phyloP scores from a whole-genome alignment of 2,888 invertebrate genomes.

The Torymus aiolomorphi region DNA sequence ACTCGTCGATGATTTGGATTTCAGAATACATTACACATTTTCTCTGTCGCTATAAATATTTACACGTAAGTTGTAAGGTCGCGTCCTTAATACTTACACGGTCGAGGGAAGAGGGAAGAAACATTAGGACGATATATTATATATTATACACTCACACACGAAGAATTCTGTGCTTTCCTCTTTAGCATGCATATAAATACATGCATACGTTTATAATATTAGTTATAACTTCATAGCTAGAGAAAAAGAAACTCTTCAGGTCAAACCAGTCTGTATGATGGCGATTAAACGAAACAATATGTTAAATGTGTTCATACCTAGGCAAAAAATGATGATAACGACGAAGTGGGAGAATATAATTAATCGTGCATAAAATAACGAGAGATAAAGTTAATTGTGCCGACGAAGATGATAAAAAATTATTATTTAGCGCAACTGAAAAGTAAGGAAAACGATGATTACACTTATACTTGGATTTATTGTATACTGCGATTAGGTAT shows the following conservation, averaged over 20 bases:
- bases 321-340: slow-evolving; percentile 59
- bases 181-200: slow-evolving; percentile 53
- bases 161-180: slow-evolving; percentile 57
- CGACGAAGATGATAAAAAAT: slow-evolving; percentile 13
- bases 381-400: slow-evolving; percentile 23
- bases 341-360: slow-evolving; percentile 49
- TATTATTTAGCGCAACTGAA: slow-evolving; percentile 23
- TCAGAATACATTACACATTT: background rate
- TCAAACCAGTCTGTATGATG: slow-evolving; percentile 61
- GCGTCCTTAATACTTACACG: slow-evolving; percentile 34
- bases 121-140: slow-evolving; percentile 42
- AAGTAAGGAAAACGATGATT: slow-evolving; percentile 52
- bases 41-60: slow-evolving; percentile 15
- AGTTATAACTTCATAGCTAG: slow-evolving; percentile 59
- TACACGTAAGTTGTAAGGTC: slow-evolving; percentile 4
- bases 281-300: slow-evolving; percentile 66
- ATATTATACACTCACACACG: slow-evolving; percentile 1
- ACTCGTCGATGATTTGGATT: slow-evolving; percentile 27
- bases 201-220: slow-evolving; percentile 17
- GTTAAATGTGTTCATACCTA: slow-evolving; percentile 70
- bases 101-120: slow-evolving; percentile 37
- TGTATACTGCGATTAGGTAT: slow-evolving; percentile 54
- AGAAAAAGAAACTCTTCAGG: slow-evolving; percentile 59
- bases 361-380: slow-evolving; percentile 38
- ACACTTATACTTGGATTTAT: slow-evolving; percentile 61